Evolutionary conservation across 2,888 invertebrate species (phyloP), one percentile per base, ranked within the genome.

Genomic region (Lycophotia porphyrea): DNA sequence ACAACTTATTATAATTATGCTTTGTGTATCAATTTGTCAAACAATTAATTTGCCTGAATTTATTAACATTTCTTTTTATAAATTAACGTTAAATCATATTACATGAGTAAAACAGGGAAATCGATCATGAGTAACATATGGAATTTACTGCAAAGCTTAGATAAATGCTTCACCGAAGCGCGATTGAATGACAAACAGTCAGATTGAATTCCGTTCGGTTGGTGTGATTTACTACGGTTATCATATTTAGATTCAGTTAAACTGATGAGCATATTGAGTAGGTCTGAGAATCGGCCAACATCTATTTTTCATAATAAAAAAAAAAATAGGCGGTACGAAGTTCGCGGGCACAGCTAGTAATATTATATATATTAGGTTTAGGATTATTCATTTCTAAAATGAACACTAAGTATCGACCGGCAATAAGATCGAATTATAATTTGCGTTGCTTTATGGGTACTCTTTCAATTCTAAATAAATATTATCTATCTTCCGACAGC

Each of bases 161-260:
- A 69, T 52, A 64, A n/a, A 58, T 4, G 31, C 64, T 69, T 60
- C 52, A 39, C 21, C 15, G 64, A 55, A 7, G 47, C 69, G 60
- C 69, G 73, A 71, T 68, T 82, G 63, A 80, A 84, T 83, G 73
- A 69, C 65, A 84, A 68, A 61, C 44, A 69, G 73, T 58, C 73
- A 79, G 47, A 79, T 77, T 82, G 13, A 11, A 66, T 72, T 79
- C 68, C 52, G 60, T 60, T 68, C 64, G 34, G 60, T 71, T 83
- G 24, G 55, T n/a, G 21, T 47, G 61, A 65, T 65, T 71, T 31
- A 34, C 47, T 78, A 27, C 36, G 21, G 63, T 68, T 67, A 34
- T 67, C n/a, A 60, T 71, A 71, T 60, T 52, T 11, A n/a, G 42
- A 68, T 58, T 71, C 58, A 49, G 31, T 49, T 36, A 49, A 31